A percentile compares a stretch with the other conserved stretches of the same genome.
Conservation (phyloP, 2,888 invertebrate species). For the Lithodes maja region DNA sequence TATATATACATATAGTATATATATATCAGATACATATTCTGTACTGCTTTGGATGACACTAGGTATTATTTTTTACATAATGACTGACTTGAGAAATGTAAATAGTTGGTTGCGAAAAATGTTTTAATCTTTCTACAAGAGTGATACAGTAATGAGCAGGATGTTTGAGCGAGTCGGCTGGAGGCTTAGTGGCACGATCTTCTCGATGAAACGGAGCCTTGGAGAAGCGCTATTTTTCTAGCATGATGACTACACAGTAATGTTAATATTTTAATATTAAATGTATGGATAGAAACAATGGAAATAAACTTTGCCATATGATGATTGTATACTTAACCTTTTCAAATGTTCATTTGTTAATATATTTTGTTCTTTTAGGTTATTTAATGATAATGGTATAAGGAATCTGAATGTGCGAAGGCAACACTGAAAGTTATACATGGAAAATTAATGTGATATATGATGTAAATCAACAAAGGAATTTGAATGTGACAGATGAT, state of each 20-base stretch:
- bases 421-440: too few relatives aligned
- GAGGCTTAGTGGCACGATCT: constrained; percentile 17
- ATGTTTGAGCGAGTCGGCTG: constrained; percentile 1
- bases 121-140: constrained; percentile 3
- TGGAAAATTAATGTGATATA: too few relatives aligned
- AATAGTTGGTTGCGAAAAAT: background rate
- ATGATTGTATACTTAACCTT: background rate
- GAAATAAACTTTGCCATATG: constrained; percentile 34
- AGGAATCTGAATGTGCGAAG: too few relatives aligned
- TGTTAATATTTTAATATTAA: constrained; percentile 63
- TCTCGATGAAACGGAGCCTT: constrained; percentile 43
- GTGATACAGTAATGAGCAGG: background rate
- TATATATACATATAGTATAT: constrained; percentile 16
- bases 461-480: too few relatives aligned
- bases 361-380: too few relatives aligned
- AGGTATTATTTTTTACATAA: constrained; percentile 43
- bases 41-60: constrained; percentile 51
- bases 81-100: background rate
- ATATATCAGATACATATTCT: constrained; percentile 47
- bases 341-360: too few relatives aligned
- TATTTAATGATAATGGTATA: too few relatives aligned
- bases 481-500: too few relatives aligned
- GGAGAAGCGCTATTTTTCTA: constrained; percentile 55
- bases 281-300: constrained; percentile 57
- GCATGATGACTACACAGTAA: constrained; percentile 54